Base-by-base conservation (phyloP, 2,888 invertebrate genomes). In the Ichneumoninae sp. region DNA sequence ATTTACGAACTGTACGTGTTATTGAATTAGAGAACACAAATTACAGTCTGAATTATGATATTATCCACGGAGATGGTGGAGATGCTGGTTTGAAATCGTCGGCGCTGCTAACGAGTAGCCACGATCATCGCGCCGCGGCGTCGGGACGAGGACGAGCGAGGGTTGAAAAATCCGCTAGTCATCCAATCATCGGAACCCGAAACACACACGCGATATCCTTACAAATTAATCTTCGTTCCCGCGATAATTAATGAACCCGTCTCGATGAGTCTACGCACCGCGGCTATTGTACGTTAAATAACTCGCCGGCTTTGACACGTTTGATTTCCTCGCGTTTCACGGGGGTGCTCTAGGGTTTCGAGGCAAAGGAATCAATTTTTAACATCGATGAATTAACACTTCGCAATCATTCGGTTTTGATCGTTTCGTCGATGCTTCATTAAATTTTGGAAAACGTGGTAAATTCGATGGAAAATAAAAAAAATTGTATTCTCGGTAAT, bases 151-250 rank as follows among this genome's bases (percentile, higher is more conserved):
- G 19, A 69, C 19, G 65, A 76, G 57, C 74, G 82, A 80, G 76
- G 85, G 82, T 75, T 79, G 68, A 71, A 76, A 85, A 76, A 85
- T 75, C 13, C 69, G 85, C 85, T 66, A 82, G 85, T 85, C 85
- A 85, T 79, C 70, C 73, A 50, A 80, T 80, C 68, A 79, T 82
- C 54, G 44, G 36, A 52, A 52, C 47, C 68, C 74, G 63, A 76
- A 75, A 76, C 63, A 60, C 68, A 77, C 83, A 77, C 81, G 70
- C 78, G 69, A 81, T 81, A 74, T 81, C 63, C 80, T 33, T 68
- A 84, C 78, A 65, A 74, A 82, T 85, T 80, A 73, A 85, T 82
- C 85, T 79, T 82, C 79, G 73, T 80, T 82, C 22, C 68, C 54
- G 75, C 30, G 19, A 47, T 80, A 76, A 82, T 77, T 76, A 76